Evolutionary conservation across 2,888 invertebrate species (phyloP).

Genomic region (Encarsia formosa): DNA sequence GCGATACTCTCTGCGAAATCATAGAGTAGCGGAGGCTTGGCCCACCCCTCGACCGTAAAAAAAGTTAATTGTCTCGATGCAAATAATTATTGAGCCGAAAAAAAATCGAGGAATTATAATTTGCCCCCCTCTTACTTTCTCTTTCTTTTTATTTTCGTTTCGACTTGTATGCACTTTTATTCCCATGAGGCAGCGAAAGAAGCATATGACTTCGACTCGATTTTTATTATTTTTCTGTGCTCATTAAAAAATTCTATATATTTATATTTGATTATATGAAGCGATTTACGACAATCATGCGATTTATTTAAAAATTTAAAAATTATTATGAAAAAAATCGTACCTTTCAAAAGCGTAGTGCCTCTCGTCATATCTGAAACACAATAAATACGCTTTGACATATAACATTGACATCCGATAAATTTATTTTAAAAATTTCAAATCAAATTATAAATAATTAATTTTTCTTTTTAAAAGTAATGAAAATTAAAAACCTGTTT

Average conservation of each 20-base stretch:
- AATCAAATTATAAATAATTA: neutral
- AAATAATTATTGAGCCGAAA: slow-evolving; percentile 43
- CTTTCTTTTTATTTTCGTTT: no score
- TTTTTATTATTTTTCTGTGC: neutral
- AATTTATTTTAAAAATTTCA: neutral
- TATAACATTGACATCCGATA: neutral
- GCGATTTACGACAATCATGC: neutral
- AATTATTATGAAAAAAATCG: slow-evolving; percentile 13
- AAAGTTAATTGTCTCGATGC: slow-evolving; percentile 47
- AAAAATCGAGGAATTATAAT: neutral
- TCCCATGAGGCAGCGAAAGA: no score
- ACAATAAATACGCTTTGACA: slow-evolving; percentile 38
- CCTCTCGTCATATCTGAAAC: slow-evolving; percentile 52
- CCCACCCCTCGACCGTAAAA: slow-evolving; percentile 34
- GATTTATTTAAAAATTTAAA: neutral
- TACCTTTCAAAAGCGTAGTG: slow-evolving; percentile 52
- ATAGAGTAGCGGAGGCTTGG: slow-evolving; percentile 32
- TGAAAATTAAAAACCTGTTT: neutral
- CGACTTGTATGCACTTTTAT: no score
- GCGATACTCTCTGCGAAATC: slow-evolving; percentile 43
- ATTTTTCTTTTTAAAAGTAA: neutral
- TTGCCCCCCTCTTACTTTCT: neutral
- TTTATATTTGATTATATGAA: neutral
- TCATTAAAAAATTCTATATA: no score
- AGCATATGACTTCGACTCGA: no score